phyloP scores from a whole-genome alignment of 1,140 invertebrate genomes.

The Proctacanthus coquilletti region DNA sequence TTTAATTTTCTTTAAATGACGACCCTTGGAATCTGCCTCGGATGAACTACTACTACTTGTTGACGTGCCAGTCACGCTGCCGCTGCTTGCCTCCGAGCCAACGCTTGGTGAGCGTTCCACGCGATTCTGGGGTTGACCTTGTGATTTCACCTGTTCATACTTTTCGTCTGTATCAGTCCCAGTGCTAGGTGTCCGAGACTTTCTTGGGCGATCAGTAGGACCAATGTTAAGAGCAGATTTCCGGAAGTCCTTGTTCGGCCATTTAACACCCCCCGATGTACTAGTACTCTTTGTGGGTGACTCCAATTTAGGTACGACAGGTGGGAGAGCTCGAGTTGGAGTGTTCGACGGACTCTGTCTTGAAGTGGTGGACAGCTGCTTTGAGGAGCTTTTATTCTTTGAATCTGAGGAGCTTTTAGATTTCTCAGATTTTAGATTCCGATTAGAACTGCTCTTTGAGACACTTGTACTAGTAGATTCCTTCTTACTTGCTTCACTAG shows the following conservation, averaged over 20 bases:
- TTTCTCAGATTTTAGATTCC: slow-evolving; percentile 30
- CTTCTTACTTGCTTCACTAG: no score
- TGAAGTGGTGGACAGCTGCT: slow-evolving; percentile 8
- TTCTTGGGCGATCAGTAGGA: slow-evolving; percentile 30
- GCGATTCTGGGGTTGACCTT: background rate
- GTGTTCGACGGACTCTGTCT: slow-evolving; percentile 16
- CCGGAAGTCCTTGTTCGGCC: slow-evolving; percentile 56
- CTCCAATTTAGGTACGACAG: slow-evolving; percentile 39
- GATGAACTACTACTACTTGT: no score
- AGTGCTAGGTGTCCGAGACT: slow-evolving; percentile 23
- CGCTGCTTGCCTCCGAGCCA: slow-evolving; percentile 14
- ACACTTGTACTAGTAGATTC: slow-evolving; percentile 2
- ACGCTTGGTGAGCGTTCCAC: slow-evolving; percentile 27
- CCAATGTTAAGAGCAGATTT: slow-evolving; percentile 61
- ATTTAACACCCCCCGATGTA: slow-evolving; percentile 23
- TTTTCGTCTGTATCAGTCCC: slow-evolving; percentile 22
- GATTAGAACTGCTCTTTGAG: slow-evolving; percentile 26
- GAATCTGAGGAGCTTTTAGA: slow-evolving; percentile 27
- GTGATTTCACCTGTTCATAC: slow-evolving; percentile 8
- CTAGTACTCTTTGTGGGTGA: slow-evolving; percentile 32
- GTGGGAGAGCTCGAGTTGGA: slow-evolving; percentile 31
- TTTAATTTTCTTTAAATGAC: no score
- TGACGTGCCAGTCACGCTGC: slow-evolving; percentile 12
- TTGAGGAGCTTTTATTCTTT: slow-evolving; percentile 23
- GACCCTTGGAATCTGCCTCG: no score